Percentiles rank a stretch among this genome's conserved stretches.
phyloP scores from a whole-genome alignment of 2,888 invertebrate genomes.

The Thymelicus lineola region DNA sequence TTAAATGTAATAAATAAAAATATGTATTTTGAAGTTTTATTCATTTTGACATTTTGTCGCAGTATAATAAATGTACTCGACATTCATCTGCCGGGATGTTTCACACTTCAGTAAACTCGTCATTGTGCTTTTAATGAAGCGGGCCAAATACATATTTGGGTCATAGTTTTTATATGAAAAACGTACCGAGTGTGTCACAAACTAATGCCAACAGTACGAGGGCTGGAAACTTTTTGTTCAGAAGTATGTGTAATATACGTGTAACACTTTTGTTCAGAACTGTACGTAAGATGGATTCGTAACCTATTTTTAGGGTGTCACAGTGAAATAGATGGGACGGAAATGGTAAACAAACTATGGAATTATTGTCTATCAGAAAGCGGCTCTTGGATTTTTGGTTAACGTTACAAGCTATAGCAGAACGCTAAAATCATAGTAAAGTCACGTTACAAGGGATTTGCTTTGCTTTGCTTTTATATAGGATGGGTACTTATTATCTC shows the following conservation, averaged over 20 bases:
- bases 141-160: conserved; percentile 6
- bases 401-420: too few species aligned
- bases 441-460: not conserved
- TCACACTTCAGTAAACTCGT: not conserved
- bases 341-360: too few species aligned
- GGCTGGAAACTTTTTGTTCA: conserved; percentile 8
- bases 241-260: not conserved
- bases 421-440: not conserved
- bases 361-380: not conserved
- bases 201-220: conserved; percentile 6
- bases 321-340: not conserved
- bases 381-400: not conserved
- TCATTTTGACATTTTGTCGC: not conserved
- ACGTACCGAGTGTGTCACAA: not conserved
- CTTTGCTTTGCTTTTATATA: too few species aligned
- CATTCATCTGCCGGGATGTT: not conserved
- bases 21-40: too few species aligned
- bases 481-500: too few species aligned
- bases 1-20: too few species aligned
- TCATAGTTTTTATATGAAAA: conserved; percentile 18
- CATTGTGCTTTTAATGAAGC: conserved; percentile 7
- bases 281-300: not conserved
- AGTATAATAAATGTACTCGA: not conserved
- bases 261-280: conserved; percentile 6
- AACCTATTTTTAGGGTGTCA: not conserved